phyloP scores from a whole-genome alignment of 2,797 vertebrate genomes.

The Myotis myotis region DNA sequence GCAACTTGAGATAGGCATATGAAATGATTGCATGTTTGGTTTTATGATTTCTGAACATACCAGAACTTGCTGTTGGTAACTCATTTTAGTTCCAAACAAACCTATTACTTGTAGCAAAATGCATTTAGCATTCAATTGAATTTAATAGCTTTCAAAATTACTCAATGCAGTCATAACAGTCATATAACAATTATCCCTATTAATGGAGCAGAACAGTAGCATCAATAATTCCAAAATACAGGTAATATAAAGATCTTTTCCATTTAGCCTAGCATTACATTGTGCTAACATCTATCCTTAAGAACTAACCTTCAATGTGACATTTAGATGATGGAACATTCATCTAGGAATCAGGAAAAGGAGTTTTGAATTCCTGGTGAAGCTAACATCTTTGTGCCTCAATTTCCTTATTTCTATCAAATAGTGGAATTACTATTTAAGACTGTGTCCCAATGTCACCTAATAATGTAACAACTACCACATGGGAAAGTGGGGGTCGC shows the following conservation, averaged over 20 bases:
- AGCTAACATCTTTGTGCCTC: neutral
- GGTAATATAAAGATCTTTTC: slow-evolving; percentile 26
- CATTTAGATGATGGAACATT: neutral
- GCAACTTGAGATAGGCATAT: neutral
- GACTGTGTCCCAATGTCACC: neutral
- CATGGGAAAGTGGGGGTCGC: neutral
- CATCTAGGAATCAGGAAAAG: neutral
- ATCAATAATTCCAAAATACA: slow-evolving; percentile 45
- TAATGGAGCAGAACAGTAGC: slow-evolving; percentile 29
- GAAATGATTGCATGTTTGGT: neutral
- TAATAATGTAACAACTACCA: neutral
- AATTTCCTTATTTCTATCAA: neutral
- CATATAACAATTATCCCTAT: slow-evolving; percentile 49
- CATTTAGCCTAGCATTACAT: neutral
- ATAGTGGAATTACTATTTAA: neutral
- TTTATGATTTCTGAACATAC: slow-evolving; percentile 33
- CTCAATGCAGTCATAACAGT: neutral
- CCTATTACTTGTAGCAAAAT: slow-evolving; percentile 44
- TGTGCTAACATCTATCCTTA: neutral
- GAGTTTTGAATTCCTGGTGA: neutral
- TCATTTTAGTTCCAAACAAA: slow-evolving; percentile 48
- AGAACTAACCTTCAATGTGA: neutral
- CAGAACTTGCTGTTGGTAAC: neutral
- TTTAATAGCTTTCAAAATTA: slow-evolving; percentile 47
- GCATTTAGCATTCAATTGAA: slow-evolving; percentile 43